Percentiles rank a stretch among this genome's conserved stretches.
Conservation (phyloP, 2,797 vertebrate species). For the Phoebastria nigripes region DNA sequence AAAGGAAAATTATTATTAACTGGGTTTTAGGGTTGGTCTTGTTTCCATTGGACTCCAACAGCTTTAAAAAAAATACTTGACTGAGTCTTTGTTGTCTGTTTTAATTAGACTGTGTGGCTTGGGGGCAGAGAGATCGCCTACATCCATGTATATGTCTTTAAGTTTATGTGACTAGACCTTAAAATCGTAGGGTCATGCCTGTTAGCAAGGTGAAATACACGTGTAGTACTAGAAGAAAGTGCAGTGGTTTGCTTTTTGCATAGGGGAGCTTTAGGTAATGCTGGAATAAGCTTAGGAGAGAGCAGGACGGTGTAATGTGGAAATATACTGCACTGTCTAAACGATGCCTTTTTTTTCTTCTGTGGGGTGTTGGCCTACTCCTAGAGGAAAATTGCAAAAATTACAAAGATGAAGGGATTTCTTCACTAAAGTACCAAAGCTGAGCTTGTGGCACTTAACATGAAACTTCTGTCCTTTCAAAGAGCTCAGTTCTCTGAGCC, state of each 20-base stretch:
- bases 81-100: not conserved
- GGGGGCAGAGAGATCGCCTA: not conserved
- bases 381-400: not conserved
- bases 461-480: not conserved
- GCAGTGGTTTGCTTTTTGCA: not conserved
- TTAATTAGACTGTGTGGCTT: not conserved
- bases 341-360: not conserved
- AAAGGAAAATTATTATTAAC: not conserved
- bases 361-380: not conserved
- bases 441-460: not conserved
- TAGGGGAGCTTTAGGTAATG: not conserved
- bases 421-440: not conserved
- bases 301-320: fast-evolving
- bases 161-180: not conserved
- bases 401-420: not conserved
- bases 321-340: not conserved
- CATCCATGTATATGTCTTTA: fast-evolving
- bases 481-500: not conserved
- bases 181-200: not conserved
- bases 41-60: slow-evolving; percentile 2
- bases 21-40: not conserved
- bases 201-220: not conserved
- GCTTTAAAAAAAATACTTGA: not conserved
- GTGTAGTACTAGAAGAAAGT: not conserved
- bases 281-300: not conserved